These are phyloP conservation scores for Acrocephalus arundinaceus DNA, from an alignment of 2,113 vertebrate genomes.

Conservation along the genomic window DNA sequence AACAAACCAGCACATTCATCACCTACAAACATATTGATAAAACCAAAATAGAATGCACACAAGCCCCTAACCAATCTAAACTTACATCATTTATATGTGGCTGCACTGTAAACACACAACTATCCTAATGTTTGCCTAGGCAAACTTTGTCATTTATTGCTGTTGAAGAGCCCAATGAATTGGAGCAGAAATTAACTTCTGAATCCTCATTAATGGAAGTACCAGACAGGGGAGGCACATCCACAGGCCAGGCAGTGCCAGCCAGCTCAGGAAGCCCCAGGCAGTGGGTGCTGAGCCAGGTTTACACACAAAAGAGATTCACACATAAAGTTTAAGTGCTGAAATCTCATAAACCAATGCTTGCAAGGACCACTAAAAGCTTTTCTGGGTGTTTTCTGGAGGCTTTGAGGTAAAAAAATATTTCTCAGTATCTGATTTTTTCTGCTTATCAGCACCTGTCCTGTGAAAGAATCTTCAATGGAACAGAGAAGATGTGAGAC, in stretches of 20 bases:
- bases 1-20: neutral
- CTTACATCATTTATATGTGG: neutral
- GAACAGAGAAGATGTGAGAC: neutral
- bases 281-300: neutral
- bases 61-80: neutral
- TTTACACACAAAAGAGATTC: neutral
- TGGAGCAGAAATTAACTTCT: constrained; percentile 2
- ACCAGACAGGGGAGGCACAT: neutral
- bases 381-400: neutral
- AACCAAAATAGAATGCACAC: neutral
- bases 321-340: neutral
- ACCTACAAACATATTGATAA: neutral
- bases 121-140: neutral
- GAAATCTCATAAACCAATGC: neutral
- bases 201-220: neutral
- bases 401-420: neutral
- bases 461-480: neutral
- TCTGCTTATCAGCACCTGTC: neutral
- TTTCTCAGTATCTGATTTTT: neutral
- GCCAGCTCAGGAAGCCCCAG: neutral
- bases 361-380: neutral
- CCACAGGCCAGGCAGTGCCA: neutral
- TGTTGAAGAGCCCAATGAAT: neutral
- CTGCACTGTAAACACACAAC: neutral
- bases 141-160: neutral